These are phyloP conservation scores for Uropetala carovei DNA, from an alignment of 2,888 invertebrate genomes.

Conservation along the genomic window DNA sequence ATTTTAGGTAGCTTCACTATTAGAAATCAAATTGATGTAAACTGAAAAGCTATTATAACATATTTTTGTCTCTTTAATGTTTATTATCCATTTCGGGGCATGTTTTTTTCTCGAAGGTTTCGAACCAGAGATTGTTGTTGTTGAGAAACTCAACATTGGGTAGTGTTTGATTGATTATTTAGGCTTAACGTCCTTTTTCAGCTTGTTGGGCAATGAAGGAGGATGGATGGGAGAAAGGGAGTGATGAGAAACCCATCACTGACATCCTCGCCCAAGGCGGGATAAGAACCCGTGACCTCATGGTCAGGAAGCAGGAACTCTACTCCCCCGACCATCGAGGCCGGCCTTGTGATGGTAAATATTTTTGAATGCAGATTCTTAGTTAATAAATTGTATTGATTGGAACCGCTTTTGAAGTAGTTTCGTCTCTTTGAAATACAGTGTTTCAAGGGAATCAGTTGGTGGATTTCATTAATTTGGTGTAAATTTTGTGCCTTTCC, in stretches of 20 bases:
- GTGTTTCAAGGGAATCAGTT: neutral
- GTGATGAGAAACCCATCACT: constrained; percentile 62
- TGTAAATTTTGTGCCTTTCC: neutral
- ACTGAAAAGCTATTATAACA: too few relatives aligned
- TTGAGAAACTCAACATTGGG: neutral
- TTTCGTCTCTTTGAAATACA: neutral
- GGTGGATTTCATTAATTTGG: neutral
- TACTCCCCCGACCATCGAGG: constrained; percentile 60
- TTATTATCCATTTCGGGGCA: neutral
- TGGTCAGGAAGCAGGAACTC: constrained; percentile 64
- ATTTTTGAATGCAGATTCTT: neutral
- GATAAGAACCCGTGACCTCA: constrained; percentile 58
- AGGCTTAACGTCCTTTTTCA: constrained; percentile 50
- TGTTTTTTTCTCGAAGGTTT: neutral
- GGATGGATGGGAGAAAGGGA: constrained; percentile 52
- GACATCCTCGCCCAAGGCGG: constrained; percentile 62
- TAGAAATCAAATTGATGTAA: too few relatives aligned
- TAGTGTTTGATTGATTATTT: neutral
- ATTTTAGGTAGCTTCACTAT: too few relatives aligned
- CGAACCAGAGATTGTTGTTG: neutral
- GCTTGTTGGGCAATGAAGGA: constrained; percentile 63
- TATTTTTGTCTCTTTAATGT: neutral
- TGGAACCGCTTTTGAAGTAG: neutral
- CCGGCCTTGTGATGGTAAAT: constrained; percentile 62
- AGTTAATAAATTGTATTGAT: neutral